Evolutionary conservation across 2,888 invertebrate species (phyloP).

Genomic region (Sisyra nigra): DNA sequence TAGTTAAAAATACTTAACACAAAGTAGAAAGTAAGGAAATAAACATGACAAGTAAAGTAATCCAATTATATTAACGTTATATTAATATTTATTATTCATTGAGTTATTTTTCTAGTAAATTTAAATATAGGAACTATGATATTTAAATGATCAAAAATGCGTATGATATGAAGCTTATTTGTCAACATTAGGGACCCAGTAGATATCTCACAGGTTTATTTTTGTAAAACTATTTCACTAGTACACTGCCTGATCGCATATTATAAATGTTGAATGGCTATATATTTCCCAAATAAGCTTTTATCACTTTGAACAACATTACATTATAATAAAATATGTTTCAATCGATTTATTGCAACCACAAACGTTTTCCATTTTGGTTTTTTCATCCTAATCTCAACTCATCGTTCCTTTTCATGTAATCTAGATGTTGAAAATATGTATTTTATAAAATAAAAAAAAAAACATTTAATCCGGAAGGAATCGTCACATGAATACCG

Average conservation of each 20-base stretch:
- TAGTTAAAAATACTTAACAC: too few relatives aligned
- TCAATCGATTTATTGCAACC: neutral
- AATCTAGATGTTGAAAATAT: too few relatives aligned
- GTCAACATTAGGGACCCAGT: constrained; percentile 4
- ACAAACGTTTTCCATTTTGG: neutral
- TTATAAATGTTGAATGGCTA: neutral
- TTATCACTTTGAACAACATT: neutral
- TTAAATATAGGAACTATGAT: neutral
- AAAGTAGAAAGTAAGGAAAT: too few relatives aligned
- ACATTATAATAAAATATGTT: neutral
- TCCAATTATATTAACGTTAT: neutral
- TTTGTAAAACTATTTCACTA: neutral
- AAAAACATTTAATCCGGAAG: too few relatives aligned
- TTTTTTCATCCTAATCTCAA: too few relatives aligned
- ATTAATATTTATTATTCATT: neutral
- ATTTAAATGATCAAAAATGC: neutral
- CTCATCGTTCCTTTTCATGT: too few relatives aligned
- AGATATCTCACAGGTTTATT: constrained; percentile 4
- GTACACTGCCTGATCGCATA: constrained; percentile 4
- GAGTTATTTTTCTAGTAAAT: neutral
- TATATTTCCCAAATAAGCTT: neutral
- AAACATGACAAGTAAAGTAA: constrained; percentile 1
- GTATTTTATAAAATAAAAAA: too few relatives aligned
- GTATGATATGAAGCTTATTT: too few relatives aligned
- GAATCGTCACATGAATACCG: too few relatives aligned